Conservation (phyloP, 1,140 invertebrate genomes). For the Dinoponera quadriceps region DNA sequence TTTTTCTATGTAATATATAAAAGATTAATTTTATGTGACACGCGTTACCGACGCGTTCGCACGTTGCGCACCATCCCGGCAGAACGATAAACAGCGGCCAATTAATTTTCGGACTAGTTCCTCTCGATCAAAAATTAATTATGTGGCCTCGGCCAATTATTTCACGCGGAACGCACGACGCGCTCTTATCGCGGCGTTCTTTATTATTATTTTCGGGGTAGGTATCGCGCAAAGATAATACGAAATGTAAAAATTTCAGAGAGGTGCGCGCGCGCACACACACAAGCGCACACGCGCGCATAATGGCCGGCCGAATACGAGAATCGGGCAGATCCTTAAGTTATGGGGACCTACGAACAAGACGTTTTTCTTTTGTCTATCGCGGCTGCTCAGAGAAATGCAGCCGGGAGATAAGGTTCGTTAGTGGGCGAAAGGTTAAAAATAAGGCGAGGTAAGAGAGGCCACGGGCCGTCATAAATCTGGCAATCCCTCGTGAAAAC, state of each 20-base stretch:
- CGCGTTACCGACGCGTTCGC: too few relatives aligned
- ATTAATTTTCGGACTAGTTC: slow-evolving; percentile 58
- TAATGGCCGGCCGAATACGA: slow-evolving; percentile 62
- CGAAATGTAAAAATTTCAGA: slow-evolving; percentile 71
- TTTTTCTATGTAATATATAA: too few relatives aligned
- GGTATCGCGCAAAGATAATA: slow-evolving; percentile 44
- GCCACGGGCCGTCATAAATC: slow-evolving; percentile 74
- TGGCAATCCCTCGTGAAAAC: slow-evolving; percentile 74
- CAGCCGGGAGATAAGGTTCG: slow-evolving; percentile 82
- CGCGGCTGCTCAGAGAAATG: slow-evolving; percentile 75
- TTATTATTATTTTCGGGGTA: slow-evolving; percentile 24
- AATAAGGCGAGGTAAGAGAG: slow-evolving; percentile 79
- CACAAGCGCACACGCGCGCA: background rate
- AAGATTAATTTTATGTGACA: too few relatives aligned
- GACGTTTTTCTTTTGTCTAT: slow-evolving; percentile 75
- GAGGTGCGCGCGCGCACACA: background rate
- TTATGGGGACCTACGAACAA: slow-evolving; percentile 67
- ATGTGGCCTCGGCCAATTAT: slow-evolving; percentile 3
- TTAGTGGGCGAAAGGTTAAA: slow-evolving; percentile 86
- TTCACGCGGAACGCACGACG: slow-evolving; percentile 11
- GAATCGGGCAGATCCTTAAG: slow-evolving; percentile 71
- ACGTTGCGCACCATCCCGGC: too few relatives aligned
- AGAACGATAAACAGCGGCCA: slow-evolving; percentile 32
- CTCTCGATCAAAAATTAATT: background rate
- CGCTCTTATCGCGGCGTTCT: slow-evolving; percentile 15